Evolutionary conservation across 2,113 vertebrate genomes (phyloP).

Genomic region (Numenius arquata): DNA sequence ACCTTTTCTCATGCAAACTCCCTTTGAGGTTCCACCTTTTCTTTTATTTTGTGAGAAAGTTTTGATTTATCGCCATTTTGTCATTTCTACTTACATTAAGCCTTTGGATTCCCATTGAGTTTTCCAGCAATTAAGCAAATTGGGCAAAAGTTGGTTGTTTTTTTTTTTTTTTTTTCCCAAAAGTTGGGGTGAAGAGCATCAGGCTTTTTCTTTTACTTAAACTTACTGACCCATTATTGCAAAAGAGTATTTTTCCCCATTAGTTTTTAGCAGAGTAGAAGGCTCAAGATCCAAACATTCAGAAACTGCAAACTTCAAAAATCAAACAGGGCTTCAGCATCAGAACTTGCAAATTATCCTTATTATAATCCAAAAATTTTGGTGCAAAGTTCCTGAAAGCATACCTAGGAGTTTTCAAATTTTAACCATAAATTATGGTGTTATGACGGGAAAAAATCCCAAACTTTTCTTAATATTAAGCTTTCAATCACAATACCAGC

Average conservation of each 20-base stretch:
- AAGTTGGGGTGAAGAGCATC: accelerated
- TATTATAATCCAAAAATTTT: background rate
- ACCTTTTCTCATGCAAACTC: background rate
- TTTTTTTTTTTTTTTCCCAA: background rate
- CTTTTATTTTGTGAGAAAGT: background rate
- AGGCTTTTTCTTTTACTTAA: background rate
- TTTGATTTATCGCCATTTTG: background rate
- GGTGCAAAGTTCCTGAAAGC: background rate
- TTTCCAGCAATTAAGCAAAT: background rate
- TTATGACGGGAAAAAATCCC: background rate
- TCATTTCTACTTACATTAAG: background rate
- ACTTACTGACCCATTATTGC: background rate
- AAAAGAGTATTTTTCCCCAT: background rate
- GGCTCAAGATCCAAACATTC: background rate
- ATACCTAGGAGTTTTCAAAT: background rate
- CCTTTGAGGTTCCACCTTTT: background rate
- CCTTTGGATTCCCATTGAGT: background rate
- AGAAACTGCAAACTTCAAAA: background rate
- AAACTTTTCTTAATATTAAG: background rate
- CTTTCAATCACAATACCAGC: background rate
- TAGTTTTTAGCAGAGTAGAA: background rate
- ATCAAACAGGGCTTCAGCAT: background rate
- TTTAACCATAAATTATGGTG: background rate
- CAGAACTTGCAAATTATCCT: background rate
- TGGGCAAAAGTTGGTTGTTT: background rate